Conservation (phyloP, 2,797 vertebrate species). For the Malacoraja senta region DNA sequence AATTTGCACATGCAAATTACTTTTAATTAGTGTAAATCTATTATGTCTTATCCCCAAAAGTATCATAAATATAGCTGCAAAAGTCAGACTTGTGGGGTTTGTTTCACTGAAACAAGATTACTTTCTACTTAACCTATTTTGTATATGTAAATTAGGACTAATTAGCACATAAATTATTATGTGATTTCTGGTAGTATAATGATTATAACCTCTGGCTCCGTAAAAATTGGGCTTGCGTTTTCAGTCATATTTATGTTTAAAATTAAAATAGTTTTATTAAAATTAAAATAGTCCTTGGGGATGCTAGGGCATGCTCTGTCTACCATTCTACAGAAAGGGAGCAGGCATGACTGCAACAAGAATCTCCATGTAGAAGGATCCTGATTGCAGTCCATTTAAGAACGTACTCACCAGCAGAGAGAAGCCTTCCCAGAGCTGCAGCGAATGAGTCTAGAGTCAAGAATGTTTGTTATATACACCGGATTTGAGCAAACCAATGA, state of each 20-base stretch:
- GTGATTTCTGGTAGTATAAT: conserved; percentile 21
- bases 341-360: background rate
- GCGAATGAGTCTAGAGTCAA: no score
- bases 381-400: background rate
- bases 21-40: conserved; percentile 2
- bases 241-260: conserved; percentile 31
- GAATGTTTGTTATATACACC: no score
- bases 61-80: conserved; percentile 32
- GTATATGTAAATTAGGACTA: conserved; percentile 32
- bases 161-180: conserved; percentile 35
- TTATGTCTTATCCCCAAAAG: background rate
- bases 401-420: background rate
- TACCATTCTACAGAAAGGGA: background rate
- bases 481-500: no score
- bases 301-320: background rate
- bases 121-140: conserved; percentile 32
- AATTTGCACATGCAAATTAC: background rate
- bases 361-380: background rate
- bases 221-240: conserved; percentile 22
- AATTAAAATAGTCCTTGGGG: conserved; percentile 6
- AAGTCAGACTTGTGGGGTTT: background rate
- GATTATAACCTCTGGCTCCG: conserved; percentile 8
- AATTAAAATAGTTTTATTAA: conserved; percentile 17
- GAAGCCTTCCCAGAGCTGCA: background rate
- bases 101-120: background rate